Conservation (phyloP, 1,140 invertebrate genomes). For the Onthophagus taurus region DNA sequence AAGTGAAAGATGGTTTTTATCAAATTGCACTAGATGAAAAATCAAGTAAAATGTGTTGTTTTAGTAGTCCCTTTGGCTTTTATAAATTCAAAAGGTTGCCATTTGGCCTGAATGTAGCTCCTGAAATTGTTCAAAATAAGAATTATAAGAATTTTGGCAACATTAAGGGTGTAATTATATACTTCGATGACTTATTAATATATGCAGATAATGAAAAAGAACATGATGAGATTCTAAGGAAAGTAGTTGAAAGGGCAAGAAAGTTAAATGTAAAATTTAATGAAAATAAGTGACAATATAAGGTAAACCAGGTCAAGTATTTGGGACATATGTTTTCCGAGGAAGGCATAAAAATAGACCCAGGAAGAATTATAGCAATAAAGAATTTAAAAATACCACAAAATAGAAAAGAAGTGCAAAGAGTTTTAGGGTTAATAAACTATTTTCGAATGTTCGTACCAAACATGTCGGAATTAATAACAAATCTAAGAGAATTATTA, state of each 20-base stretch:
- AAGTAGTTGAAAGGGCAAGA: slow-evolving; percentile 23
- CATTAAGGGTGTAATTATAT: slow-evolving; percentile 18
- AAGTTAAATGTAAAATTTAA: slow-evolving; percentile 23
- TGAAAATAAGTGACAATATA: slow-evolving; percentile 23
- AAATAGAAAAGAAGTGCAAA: slow-evolving; percentile 9
- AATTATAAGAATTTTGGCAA: slow-evolving; percentile 19
- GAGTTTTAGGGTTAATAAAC: slow-evolving; percentile 10
- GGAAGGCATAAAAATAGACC: slow-evolving; percentile 9
- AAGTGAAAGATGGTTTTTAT: not conserved
- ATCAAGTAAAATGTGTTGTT: not conserved
- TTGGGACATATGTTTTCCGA: slow-evolving; percentile 18
- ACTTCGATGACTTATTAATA: slow-evolving; percentile 30
- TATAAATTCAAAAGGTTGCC: not conserved
- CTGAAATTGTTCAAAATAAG: slow-evolving; percentile 13
- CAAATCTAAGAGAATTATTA: slow-evolving; percentile 20
- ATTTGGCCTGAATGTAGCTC: not conserved
- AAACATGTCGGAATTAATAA: slow-evolving; percentile 23
- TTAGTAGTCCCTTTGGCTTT: not conserved
- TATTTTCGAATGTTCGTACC: not conserved
- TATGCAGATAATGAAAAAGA: slow-evolving; percentile 18
- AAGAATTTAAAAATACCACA: not conserved
- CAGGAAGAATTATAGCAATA: slow-evolving; percentile 2
- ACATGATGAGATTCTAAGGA: slow-evolving; percentile 26
- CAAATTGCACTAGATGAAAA: not conserved
- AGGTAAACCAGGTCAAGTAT: slow-evolving; percentile 20